phyloP scores from a whole-genome alignment of 2,888 invertebrate species.

The Heteromurus nitidus region DNA sequence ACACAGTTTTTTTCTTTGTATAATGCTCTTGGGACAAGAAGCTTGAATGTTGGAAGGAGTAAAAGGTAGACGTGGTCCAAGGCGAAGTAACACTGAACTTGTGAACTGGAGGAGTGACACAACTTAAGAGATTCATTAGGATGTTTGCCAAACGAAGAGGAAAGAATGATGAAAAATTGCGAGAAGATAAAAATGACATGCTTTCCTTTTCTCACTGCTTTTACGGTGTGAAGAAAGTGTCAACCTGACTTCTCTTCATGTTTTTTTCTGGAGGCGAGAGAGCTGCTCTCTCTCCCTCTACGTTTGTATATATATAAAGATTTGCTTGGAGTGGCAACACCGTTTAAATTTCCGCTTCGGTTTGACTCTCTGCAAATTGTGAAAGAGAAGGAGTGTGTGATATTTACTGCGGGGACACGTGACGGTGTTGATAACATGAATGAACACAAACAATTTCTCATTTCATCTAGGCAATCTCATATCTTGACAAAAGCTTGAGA shows the following conservation, averaged over 20 bases:
- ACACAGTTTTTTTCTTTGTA: too few relatives aligned
- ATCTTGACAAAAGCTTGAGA: conserved; percentile 19
- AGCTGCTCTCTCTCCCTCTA: neutral
- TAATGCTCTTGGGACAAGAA: too few relatives aligned
- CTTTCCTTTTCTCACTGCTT: conserved; percentile 35
- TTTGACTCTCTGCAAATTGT: too few relatives aligned
- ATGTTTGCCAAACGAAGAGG: conserved; percentile 57
- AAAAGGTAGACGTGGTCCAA: too few relatives aligned
- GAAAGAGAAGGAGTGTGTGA: too few relatives aligned
- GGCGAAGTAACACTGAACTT: too few relatives aligned
- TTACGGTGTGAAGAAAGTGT: conserved; percentile 24
- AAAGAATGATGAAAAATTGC: conserved; percentile 66
- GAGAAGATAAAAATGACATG: conserved; percentile 61
- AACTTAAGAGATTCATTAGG: conserved; percentile 51
- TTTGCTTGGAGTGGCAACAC: neutral
- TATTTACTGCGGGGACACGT: neutral
- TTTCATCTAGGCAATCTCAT: conserved; percentile 27
- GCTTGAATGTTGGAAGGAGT: too few relatives aligned
- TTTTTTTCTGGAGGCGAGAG: neutral
- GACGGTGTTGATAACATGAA: conserved; percentile 21
- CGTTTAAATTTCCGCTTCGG: too few relatives aligned
- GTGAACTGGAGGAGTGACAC: conserved; percentile 9
- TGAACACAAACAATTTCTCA: conserved; percentile 29
- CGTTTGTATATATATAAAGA: neutral
- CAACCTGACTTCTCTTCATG: conserved; percentile 16